Evolutionary conservation across 2,113 vertebrate genomes (phyloP).

Genomic region (Oreochromis aureus): DNA sequence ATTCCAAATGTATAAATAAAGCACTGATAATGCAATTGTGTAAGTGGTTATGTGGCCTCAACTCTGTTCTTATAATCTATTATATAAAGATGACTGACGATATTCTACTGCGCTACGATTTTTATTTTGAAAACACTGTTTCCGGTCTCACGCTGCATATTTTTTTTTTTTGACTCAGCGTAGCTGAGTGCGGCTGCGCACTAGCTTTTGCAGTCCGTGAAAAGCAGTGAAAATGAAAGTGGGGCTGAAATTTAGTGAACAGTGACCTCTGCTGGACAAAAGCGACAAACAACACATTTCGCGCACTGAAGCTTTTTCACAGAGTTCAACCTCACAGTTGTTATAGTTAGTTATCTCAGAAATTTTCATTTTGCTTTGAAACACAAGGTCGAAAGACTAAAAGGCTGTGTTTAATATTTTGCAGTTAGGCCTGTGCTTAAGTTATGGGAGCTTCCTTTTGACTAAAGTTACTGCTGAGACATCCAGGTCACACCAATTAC

Average conservation of each 20-base stretch:
- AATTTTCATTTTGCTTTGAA: not conserved
- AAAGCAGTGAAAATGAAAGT: not conserved
- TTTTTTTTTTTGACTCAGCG: not conserved
- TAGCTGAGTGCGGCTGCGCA: constrained; percentile 48
- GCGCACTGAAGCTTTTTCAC: not conserved
- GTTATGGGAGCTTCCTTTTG: not conserved
- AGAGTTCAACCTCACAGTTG: not conserved
- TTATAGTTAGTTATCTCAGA: not conserved
- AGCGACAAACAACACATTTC: not conserved
- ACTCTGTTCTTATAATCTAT: not conserved
- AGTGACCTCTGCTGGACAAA: constrained; percentile 39
- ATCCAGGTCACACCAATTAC: not conserved
- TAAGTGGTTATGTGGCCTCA: not conserved
- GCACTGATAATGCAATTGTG: not conserved
- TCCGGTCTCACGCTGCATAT: not conserved
- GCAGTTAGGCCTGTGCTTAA: not conserved
- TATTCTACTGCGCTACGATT: not conserved
- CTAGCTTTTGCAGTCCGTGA: not conserved
- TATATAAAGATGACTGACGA: not conserved
- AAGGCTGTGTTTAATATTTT: not conserved
- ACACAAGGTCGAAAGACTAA: not conserved
- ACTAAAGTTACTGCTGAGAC: not conserved
- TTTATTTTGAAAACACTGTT: not conserved
- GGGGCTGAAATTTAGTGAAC: not conserved
- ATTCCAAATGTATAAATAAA: not conserved